Evolutionary conservation across 2,888 invertebrate genomes (phyloP).

Genomic region (Drosophila cracens): DNA sequence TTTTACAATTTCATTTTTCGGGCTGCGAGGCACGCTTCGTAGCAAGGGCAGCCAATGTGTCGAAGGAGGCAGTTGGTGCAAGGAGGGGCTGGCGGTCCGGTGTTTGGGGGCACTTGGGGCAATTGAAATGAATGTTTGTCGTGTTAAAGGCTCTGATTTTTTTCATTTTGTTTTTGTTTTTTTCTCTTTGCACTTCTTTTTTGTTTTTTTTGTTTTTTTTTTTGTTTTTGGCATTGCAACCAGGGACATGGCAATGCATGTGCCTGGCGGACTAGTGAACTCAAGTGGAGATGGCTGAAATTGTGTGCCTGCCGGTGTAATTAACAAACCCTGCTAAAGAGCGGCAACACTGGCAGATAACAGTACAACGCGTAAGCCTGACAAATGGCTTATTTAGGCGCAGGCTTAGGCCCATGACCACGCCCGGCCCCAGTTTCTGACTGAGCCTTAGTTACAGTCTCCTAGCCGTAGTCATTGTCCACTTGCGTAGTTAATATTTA

Average conservation of each 20-base stretch:
- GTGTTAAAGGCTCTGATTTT: conserved; percentile 72
- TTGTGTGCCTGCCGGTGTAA: conserved; percentile 59
- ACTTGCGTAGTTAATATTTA: conserved; percentile 34
- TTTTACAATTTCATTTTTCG: conserved; percentile 73
- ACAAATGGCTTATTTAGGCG: conserved; percentile 76
- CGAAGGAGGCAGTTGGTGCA: conserved; percentile 15
- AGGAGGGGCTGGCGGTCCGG: neutral
- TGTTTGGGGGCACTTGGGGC: conserved; percentile 49
- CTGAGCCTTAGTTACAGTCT: neutral
- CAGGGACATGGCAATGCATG: conserved; percentile 40
- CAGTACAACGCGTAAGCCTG: conserved; percentile 52
- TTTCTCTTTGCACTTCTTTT: neutral
- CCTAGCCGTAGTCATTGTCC: conserved; percentile 6
- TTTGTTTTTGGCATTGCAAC: neutral
- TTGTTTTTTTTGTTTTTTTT: neutral
- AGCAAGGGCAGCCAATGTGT: conserved; percentile 41
- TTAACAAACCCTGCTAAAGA: conserved; percentile 54
- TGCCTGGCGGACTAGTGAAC: conserved; percentile 42
- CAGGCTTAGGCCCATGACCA: conserved; percentile 22
- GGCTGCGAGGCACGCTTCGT: conserved; percentile 38
- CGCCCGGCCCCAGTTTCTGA: neutral
- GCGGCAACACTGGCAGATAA: conserved; percentile 29
- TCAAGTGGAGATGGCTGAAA: conserved; percentile 43
- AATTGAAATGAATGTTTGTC: conserved; percentile 76
- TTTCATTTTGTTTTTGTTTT: conserved; percentile 10